Percentiles rank a stretch among this genome's conserved stretches.
These are phyloP conservation scores for Tetramorium bicarinatum DNA, from an alignment of 2,888 invertebrate genomes.

Conservation along the genomic window DNA sequence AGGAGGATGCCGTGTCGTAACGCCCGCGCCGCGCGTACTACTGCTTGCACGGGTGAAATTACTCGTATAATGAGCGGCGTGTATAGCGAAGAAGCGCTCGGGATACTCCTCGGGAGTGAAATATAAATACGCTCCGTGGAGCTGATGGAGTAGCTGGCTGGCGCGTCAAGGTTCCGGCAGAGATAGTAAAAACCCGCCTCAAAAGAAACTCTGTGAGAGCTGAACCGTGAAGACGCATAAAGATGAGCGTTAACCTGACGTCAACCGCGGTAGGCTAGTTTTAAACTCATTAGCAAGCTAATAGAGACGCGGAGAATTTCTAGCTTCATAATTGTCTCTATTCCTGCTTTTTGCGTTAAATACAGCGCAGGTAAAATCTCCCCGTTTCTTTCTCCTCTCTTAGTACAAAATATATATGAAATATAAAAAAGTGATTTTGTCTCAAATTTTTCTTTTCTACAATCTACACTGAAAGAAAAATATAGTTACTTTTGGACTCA, in stretches of 20 bases:
- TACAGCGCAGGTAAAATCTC: background rate
- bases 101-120: conserved; percentile 32
- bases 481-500: too few species aligned
- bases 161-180: conserved; percentile 27
- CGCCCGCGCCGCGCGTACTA: background rate
- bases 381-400: background rate
- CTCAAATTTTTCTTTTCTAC: background rate
- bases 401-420: background rate
- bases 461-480: too few species aligned
- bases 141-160: conserved; percentile 41
- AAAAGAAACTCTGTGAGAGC: conserved; percentile 51
- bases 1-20: conserved; percentile 12
- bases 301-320: conserved; percentile 34
- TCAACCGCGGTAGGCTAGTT: conserved; percentile 50
- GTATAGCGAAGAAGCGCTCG: conserved; percentile 21
- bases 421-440: background rate
- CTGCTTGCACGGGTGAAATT: conserved; percentile 45
- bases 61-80: conserved; percentile 48
- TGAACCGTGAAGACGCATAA: conserved; percentile 54
- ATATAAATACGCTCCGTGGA: conserved; percentile 43
- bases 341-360: conserved; percentile 1
- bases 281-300: conserved; percentile 54
- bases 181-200: conserved; percentile 30
- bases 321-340: conserved; percentile 23
- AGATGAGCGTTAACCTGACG: conserved; percentile 55